These are phyloP conservation scores for Fragum whitleyi DNA, from an alignment of 2,888 invertebrate genomes.

Conservation along the genomic window DNA sequence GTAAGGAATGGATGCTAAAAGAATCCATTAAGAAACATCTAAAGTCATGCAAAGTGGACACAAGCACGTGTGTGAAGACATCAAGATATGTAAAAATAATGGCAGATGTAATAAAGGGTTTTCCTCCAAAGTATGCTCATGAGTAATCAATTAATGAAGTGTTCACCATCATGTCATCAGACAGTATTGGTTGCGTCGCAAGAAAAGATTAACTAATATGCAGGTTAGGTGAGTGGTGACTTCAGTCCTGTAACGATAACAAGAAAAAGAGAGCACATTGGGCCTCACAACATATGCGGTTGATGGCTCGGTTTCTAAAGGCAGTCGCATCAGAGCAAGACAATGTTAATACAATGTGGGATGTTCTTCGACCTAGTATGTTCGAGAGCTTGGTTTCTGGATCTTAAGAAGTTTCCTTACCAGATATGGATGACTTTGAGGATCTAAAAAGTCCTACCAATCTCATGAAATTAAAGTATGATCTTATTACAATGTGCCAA, in stretches of 20 bases:
- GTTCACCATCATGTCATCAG: constrained; percentile 38
- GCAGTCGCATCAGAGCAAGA: background rate
- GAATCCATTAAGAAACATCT: background rate
- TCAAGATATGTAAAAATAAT: constrained; percentile 15
- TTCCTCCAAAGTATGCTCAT: background rate
- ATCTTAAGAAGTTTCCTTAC: constrained; percentile 20
- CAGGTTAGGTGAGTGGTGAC: constrained; percentile 25
- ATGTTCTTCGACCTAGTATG: constrained; percentile 17
- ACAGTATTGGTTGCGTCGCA: constrained; percentile 28
- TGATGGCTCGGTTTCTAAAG: constrained; percentile 22
- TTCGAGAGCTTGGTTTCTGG: constrained; percentile 16
- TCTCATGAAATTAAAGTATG: constrained; percentile 27
- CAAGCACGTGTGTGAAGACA: background rate
- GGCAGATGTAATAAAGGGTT: constrained; percentile 25
- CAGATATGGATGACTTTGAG: constrained; percentile 41
- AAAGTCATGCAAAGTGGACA: background rate
- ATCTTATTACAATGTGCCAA: constrained; percentile 27
- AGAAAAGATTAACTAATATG: constrained; percentile 33
- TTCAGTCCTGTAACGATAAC: constrained; percentile 32
- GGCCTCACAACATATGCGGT: constrained; percentile 39
- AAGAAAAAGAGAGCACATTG: constrained; percentile 31
- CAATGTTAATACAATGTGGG: constrained; percentile 25
- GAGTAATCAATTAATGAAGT: constrained; percentile 25
- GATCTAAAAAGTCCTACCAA: constrained; percentile 38
- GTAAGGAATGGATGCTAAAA: constrained; percentile 29